Base-by-base conservation (phyloP, 2,113 vertebrate genomes). In the Microcebus jonahi region DNA sequence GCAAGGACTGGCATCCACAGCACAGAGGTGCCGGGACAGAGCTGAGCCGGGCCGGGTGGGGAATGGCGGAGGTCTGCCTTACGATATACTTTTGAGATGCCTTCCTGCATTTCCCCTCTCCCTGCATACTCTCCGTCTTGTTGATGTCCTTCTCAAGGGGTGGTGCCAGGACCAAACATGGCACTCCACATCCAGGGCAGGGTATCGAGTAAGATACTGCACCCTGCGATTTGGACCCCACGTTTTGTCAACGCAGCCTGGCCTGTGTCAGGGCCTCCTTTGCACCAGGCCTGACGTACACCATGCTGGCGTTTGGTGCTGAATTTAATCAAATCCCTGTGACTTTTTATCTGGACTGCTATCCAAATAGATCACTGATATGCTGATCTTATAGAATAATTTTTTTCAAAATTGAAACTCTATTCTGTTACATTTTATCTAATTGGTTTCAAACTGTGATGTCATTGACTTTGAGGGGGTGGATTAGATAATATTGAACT, bases 261-360 rank as follows among this genome's bases (percentile, higher is more conserved):
- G 57, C 23, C 42, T 57, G 1, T 42, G 7, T 10, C 15, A 88
- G 61, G 3, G 63, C 20, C 67, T 71, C 48, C 2, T 25, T 70
- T 67, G 50, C 7, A 8, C 18, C 36, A 48, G 21, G 21, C 18
- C 42, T 73, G 65, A 96, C n/a, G 17, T 73, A 48, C 3, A 8
- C 10, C 79, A 31, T 90, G 89, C 50, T 65, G 21, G 82, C 88
- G n/a, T 87, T 81, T 70, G 57, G 80, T 70, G 85, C 31, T 34
- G 29, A 90, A 53, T 84, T 94, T 89, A 70, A 76, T 81, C 36
- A 61, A 50, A 87, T 89, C 13, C 42, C 55, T 76, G 34, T 20
- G 53, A 84, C 77, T 91, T 93, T 97, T 94, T 63, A 93, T 79
- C 15, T 83, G 57, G 57, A 7, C 25, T 67, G 55, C 55, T 27